Percentiles rank a stretch among this genome's conserved stretches.
Conservation (phyloP, 2,888 invertebrate species). For the Pachycephus smyrnensis region DNA sequence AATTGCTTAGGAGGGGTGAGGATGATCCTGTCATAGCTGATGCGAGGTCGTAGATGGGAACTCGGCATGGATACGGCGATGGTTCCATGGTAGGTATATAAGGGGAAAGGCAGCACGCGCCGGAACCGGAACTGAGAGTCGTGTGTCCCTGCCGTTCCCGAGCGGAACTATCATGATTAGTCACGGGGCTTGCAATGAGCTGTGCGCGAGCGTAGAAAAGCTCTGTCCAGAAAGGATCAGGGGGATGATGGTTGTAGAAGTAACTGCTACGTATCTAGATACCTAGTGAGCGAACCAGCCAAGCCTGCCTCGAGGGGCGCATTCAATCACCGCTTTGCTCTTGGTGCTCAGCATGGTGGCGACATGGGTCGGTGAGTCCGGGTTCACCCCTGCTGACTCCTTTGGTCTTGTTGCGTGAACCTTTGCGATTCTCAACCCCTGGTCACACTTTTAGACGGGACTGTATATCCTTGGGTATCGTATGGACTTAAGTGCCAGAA, state of each 20-base stretch:
- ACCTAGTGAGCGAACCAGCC: background rate
- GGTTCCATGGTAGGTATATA: background rate
- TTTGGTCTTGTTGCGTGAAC: conserved; percentile 13
- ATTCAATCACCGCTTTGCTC: conserved; percentile 25
- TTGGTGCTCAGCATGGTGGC: conserved; percentile 15
- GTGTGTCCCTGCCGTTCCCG: conserved; percentile 66
- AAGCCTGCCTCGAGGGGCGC: conserved; percentile 4
- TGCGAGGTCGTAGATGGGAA: background rate
- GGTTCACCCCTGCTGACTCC: conserved; percentile 13
- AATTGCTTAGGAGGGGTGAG: conserved; percentile 46
- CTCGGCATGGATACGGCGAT: background rate
- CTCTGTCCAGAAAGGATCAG: conserved; percentile 5
- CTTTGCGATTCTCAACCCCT: background rate
- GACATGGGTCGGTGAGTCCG: conserved; percentile 33
- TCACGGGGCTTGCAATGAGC: conserved; percentile 63
- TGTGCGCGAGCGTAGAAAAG: conserved; percentile 2
- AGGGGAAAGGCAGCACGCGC: conserved; percentile 53
- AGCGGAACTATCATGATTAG: conserved; percentile 68
- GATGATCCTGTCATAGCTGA: background rate
- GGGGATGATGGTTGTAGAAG: conserved; percentile 15
- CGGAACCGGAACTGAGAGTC: conserved; percentile 66
- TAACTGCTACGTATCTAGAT: background rate
- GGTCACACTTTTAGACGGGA: background rate
- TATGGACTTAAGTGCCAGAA: background rate
- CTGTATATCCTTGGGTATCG: background rate